Evolutionary conservation across 2,797 vertebrate species (phyloP).

Genomic region (Fringilla coelebs): DNA sequence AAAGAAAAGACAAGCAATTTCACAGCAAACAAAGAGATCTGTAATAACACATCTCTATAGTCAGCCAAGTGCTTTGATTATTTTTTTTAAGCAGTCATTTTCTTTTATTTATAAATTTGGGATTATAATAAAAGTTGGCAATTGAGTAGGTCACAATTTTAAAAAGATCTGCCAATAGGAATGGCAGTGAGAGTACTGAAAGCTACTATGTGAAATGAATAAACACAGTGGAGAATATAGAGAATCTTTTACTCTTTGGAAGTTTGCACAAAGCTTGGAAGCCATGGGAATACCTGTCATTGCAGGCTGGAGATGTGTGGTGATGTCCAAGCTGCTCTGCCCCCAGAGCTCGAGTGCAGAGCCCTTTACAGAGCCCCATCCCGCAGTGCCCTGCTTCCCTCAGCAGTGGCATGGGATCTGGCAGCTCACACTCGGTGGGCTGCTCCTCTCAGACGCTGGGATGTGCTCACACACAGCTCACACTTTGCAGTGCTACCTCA

Average conservation of each 20-base stretch:
- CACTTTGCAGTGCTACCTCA: not conserved
- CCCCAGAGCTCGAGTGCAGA: not conserved
- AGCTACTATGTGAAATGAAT: not conserved
- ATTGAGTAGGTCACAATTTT: not conserved
- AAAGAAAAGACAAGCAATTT: slow-evolving; percentile 26
- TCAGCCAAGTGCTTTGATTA: not conserved
- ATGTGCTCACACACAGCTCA: not conserved
- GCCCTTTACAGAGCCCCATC: not conserved
- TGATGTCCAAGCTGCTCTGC: not conserved
- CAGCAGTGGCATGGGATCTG: fast-evolving
- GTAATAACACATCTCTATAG: not conserved
- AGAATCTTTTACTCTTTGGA: not conserved
- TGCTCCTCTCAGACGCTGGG: too few relatives aligned
- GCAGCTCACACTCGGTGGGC: fast-evolving
- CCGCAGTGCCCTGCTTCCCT: not conserved
- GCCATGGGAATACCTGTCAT: not conserved
- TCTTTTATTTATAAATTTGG: slow-evolving; percentile 18
- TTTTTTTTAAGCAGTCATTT: slow-evolving; percentile 6
- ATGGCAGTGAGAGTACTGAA: not conserved
- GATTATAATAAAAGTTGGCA: not conserved
- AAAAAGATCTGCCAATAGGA: not conserved
- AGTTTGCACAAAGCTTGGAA: not conserved
- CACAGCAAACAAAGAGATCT: slow-evolving; percentile 28
- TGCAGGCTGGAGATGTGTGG: not conserved
- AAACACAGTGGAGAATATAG: not conserved